These are phyloP conservation scores for Synanthedon andrenaeformis DNA, from an alignment of 2,888 invertebrate species.

Conservation along the genomic window DNA sequence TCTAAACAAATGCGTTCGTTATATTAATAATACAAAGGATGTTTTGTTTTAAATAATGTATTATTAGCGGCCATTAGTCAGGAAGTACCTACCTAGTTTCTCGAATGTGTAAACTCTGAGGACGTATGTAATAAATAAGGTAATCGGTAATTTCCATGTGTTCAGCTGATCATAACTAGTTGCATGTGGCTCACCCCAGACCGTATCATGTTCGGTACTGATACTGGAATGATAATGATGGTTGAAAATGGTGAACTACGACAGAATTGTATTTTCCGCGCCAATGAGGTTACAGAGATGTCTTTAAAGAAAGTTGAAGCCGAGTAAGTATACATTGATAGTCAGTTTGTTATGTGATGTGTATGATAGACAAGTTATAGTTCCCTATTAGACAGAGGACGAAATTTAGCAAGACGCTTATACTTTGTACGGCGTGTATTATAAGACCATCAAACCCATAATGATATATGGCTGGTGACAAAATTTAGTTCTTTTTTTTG, in stretches of 20 bases:
- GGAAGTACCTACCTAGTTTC: background rate
- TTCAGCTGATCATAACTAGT: conserved; percentile 76
- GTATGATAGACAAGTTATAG: too few species aligned
- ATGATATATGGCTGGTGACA: too few species aligned
- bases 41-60: background rate
- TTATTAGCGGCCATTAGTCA: background rate
- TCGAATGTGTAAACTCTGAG: background rate
- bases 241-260: conserved; percentile 89
- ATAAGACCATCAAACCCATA: too few species aligned
- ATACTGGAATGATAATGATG: conserved; percentile 79
- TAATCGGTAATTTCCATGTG: conserved; percentile 1
- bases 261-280: conserved; percentile 72
- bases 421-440: too few species aligned
- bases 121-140: background rate
- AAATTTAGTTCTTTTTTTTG: too few species aligned
- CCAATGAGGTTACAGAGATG: conserved; percentile 70
- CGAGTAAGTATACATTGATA: conserved; percentile 36
- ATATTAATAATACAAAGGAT: background rate
- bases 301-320: conserved; percentile 73
- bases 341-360: background rate
- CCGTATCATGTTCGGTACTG: conserved; percentile 84
- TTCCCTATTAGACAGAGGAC: too few species aligned
- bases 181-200: conserved; percentile 88
- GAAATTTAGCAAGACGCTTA: too few species aligned
- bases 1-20: background rate